Percentiles rank a stretch among this genome's conserved stretches.
Conservation (phyloP, 2,797 vertebrate species). For the Vespertilio murinus region DNA sequence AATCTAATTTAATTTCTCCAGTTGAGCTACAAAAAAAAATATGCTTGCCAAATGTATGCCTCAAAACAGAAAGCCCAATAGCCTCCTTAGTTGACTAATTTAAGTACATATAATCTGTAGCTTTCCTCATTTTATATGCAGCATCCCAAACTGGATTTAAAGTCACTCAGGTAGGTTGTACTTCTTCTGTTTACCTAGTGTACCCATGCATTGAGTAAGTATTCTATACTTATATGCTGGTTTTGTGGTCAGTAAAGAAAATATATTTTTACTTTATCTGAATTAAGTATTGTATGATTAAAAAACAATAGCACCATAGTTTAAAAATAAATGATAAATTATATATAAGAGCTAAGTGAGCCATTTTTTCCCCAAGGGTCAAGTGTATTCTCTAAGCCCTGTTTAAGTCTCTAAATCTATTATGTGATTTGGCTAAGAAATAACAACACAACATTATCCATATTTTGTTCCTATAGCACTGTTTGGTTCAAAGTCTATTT, state of each 20-base stretch:
- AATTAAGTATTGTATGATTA: neutral
- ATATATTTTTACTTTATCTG: neutral
- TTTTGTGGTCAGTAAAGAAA: neutral
- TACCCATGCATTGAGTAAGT: neutral
- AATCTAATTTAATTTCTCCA: slow-evolving; percentile 2
- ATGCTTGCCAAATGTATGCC: neutral
- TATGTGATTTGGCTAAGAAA: neutral
- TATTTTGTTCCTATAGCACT: neutral
- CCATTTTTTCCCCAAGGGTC: neutral
- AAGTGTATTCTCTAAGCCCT: neutral
- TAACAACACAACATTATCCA: neutral
- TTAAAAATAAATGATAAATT: neutral
- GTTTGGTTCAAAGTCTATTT: slow-evolving; percentile 20
- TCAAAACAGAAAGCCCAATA: neutral
- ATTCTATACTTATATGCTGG: neutral
- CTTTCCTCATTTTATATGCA: neutral
- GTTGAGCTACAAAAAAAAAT: neutral
- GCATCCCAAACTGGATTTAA: neutral
- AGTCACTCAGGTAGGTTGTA: neutral
- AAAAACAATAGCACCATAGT: neutral
- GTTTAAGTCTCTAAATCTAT: neutral
- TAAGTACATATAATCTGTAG: neutral
- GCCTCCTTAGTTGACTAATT: neutral
- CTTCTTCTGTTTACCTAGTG: neutral
- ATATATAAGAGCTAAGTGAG: neutral